phyloP scores from a whole-genome alignment of 1,140 invertebrate species.

The Steinernema khuongi region DNA sequence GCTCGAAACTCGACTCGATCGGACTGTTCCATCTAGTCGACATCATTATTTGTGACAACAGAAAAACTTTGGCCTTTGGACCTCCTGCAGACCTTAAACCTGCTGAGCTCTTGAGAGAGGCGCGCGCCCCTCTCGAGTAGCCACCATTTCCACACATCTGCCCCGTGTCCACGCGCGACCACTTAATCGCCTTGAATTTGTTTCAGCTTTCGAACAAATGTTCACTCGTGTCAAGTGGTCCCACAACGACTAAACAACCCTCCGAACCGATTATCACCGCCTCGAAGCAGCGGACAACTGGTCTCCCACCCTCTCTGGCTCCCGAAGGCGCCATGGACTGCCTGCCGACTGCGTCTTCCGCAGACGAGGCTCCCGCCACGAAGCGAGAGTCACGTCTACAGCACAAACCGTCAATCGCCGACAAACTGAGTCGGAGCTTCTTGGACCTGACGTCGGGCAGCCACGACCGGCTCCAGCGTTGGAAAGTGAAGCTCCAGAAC shows the following conservation, averaged over 20 bases:
- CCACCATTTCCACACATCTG: too few relatives aligned
- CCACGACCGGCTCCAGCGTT: background rate
- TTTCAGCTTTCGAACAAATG: conserved; percentile 12
- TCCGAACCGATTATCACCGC: background rate
- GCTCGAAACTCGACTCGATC: too few relatives aligned
- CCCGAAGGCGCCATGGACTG: too few relatives aligned
- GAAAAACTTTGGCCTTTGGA: too few relatives aligned
- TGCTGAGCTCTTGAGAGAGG: too few relatives aligned
- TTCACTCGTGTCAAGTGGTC: background rate
- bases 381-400: conserved; percentile 6
- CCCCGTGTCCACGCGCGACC: too few relatives aligned
- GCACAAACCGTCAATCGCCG: conserved; percentile 6
- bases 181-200: too few relatives aligned
- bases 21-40: too few relatives aligned
- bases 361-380: background rate
- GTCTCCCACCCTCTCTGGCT: background rate
- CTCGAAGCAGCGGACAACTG: background rate
- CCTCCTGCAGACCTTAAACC: too few relatives aligned
- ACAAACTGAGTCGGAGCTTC: conserved; percentile 3
- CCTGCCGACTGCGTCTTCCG: too few relatives aligned
- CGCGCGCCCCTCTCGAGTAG: too few relatives aligned
- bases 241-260: background rate
- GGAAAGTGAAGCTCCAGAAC: conserved; percentile 3
- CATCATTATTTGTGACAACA: too few relatives aligned
- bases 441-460: background rate